Percentiles rank a stretch among this genome's conserved stretches.
Conservation (phyloP, 2,113 vertebrate genomes). For the Sterna hirundo region DNA sequence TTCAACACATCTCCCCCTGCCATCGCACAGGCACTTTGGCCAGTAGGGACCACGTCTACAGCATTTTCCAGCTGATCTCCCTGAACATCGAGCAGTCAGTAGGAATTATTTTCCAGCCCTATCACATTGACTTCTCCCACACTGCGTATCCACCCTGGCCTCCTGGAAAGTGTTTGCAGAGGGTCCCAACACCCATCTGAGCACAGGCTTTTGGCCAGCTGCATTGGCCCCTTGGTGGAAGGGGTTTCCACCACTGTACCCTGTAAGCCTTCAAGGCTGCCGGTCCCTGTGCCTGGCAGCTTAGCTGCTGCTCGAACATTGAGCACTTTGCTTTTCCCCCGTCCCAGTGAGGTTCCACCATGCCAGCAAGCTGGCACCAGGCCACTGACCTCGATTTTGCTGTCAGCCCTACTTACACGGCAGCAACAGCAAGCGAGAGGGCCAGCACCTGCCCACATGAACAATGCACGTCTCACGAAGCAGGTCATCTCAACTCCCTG, state of each 20-base stretch:
- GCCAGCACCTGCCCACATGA: not conserved
- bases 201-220: not conserved
- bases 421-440: not conserved
- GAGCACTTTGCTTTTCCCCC: not conserved
- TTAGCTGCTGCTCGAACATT: not conserved
- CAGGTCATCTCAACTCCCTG: not conserved
- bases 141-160: not conserved
- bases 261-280: not conserved
- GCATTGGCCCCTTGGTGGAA: not conserved
- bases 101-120: not conserved
- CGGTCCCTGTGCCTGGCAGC: not conserved
- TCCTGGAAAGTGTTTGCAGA: not conserved
- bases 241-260: not conserved
- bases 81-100: not conserved
- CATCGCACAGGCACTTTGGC: not conserved
- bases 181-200: not conserved
- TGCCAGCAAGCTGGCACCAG: not conserved
- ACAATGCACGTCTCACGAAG: not conserved
- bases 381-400: not conserved
- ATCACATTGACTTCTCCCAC: not conserved
- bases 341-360: not conserved
- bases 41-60: not conserved
- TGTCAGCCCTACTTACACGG: not conserved
- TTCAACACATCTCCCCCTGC: not conserved
- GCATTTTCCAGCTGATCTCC: not conserved